These are phyloP conservation scores for Lophura nycthemera DNA, from an alignment of 2,113 vertebrate genomes.

Conservation along the genomic window DNA sequence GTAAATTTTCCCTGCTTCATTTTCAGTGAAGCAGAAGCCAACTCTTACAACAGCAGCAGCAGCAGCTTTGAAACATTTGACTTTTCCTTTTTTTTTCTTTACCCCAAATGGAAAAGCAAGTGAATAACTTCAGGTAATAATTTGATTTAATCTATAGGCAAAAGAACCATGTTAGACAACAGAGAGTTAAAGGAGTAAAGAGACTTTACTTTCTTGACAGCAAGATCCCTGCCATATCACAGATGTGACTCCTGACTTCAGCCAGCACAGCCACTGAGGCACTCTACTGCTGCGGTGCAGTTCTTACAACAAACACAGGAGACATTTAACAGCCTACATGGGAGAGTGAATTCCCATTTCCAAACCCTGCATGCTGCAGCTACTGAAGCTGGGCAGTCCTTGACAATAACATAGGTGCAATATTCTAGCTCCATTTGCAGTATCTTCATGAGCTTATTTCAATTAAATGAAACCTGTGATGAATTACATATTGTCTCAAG, in stretches of 20 bases:
- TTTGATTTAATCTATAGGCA: neutral
- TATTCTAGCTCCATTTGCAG: neutral
- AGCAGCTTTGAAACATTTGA: neutral
- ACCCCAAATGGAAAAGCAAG: neutral
- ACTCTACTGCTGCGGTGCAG: neutral
- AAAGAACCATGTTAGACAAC: neutral
- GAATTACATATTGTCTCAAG: neutral
- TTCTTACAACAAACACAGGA: neutral
- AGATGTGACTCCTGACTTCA: neutral
- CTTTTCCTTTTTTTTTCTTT: neutral
- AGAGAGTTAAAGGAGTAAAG: neutral
- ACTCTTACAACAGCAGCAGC: neutral
- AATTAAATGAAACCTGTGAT: neutral
- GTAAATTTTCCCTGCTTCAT: neutral
- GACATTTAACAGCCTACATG: fast-evolving
- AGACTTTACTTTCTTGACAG: neutral
- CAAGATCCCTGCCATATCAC: neutral
- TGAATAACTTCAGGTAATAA: neutral
- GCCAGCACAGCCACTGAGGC: fast-evolving
- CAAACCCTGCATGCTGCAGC: neutral
- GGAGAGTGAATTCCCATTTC: neutral
- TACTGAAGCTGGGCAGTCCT: neutral
- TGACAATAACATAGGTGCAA: neutral
- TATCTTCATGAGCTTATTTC: neutral
- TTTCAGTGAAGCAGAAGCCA: neutral